Evolutionary conservation across 2,797 vertebrate species (phyloP).

Genomic region (Rhabdophis nuchalis): DNA sequence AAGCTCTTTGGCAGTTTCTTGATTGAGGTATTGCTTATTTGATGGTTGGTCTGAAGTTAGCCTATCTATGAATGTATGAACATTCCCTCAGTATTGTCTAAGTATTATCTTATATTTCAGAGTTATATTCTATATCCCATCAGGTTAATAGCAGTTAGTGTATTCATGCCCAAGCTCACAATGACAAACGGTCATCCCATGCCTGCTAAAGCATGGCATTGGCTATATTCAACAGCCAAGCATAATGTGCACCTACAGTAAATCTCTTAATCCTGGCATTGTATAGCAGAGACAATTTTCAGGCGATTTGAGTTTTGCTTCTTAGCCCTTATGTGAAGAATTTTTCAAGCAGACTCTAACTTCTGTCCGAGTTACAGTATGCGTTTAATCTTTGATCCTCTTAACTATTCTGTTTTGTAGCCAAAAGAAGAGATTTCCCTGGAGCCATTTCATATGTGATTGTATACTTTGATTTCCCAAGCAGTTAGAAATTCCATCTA

Average conservation of each 20-base stretch:
- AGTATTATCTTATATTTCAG: not conserved
- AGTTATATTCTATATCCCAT: not conserved
- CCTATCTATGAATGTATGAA: not conserved
- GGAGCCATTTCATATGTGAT: not conserved
- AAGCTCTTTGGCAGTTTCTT: not conserved
- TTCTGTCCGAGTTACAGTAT: not conserved
- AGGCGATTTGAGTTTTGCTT: not conserved
- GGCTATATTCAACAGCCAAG: not conserved
- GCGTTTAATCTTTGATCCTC: not conserved
- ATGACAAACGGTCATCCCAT: not conserved
- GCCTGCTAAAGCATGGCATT: not conserved
- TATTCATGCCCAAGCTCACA: not conserved
- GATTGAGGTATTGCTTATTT: too few relatives aligned
- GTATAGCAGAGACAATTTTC: not conserved
- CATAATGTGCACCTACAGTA: not conserved
- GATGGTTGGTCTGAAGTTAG: not conserved
- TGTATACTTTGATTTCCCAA: not conserved
- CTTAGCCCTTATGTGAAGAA: not conserved
- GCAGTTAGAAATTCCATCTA: not conserved
- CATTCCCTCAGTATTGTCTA: not conserved
- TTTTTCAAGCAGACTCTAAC: not conserved
- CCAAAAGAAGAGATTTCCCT: not conserved
- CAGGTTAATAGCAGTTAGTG: not conserved
- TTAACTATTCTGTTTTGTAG: not conserved
- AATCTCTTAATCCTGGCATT: not conserved